Percentiles rank a stretch among this genome's conserved stretches.
Evolutionary conservation across 1,140 invertebrate species (phyloP).

Genomic region (Archegozetes longisetosus): DNA sequence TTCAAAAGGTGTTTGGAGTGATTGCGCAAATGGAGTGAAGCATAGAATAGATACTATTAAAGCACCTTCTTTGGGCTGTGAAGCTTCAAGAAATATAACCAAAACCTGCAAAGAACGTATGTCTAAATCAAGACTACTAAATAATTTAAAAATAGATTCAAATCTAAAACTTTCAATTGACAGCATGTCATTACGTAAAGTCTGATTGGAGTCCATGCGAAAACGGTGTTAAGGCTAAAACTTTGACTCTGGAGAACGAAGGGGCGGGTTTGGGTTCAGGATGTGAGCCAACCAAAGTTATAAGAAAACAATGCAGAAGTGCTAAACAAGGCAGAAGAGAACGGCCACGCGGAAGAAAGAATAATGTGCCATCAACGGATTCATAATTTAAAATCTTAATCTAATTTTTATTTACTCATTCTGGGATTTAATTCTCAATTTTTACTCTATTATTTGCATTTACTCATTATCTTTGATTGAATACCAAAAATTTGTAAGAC

Average conservation of each 20-base stretch:
- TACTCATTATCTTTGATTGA: too few relatives aligned
- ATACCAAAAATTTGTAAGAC: too few relatives aligned
- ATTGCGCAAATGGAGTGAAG: constrained; percentile 5
- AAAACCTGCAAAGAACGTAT: constrained; percentile 11
- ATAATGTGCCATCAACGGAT: not conserved
- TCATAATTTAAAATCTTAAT: too few relatives aligned
- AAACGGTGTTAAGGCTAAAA: constrained; percentile 8
- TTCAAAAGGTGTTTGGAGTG: constrained; percentile 11
- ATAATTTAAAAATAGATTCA: not conserved
- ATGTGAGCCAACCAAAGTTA: constrained; percentile 4
- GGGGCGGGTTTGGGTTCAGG: not conserved
- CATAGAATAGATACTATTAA: constrained; percentile 1
- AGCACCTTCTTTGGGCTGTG: not conserved
- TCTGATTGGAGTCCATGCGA: constrained; percentile 11
- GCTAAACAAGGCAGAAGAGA: not conserved
- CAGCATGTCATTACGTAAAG: constrained; percentile 10
- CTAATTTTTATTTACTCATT: too few relatives aligned
- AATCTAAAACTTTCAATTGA: not conserved
- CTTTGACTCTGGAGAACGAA: constrained; percentile 5
- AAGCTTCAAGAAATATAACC: not conserved
- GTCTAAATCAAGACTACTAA: not conserved
- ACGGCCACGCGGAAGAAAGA: not conserved
- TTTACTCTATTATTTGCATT: too few relatives aligned
- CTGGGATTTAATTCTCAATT: too few relatives aligned
- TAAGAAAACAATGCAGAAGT: constrained; percentile 1